Evolutionary conservation across 2,888 invertebrate genomes (phyloP), one percentile per base, ranked within the genome.

Genomic region (Cephus sareptanus): DNA sequence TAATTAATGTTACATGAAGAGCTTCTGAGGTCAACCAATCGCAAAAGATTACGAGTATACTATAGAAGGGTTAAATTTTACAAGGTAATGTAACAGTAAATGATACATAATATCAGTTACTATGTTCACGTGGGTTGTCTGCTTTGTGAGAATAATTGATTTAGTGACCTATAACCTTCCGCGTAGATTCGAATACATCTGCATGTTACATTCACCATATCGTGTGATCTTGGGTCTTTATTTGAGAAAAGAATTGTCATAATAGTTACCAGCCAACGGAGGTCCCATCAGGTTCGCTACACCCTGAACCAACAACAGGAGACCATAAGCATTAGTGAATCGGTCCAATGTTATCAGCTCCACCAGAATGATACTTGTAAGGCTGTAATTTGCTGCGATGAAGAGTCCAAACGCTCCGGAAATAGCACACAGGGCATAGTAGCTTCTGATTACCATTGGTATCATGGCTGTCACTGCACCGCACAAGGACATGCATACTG

Each of bases 311-410:
- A 98, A 93, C 88, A 98, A 93, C 86, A 98, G 92, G 85, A 98
- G 92, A 0, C 98, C 98, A 89, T 98, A 98, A 6, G 98, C 98
- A 89, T 96, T 97, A 74, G 98, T 97, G 90, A 98, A 97, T 87
- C 96, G 94, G 91, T 97, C 97, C 84, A 98, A 91, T n/a, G 97
- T 96, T 83, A 98, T 96, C 83, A 97, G 94, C 89, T 98, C 96
- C 79, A 98, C 97, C 79, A 98, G 93, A 82, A 98, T 97, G 87
- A 98, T 97, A 88, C 97, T 96, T 34, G 98, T 97, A 70, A 98
- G 94, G 3, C 97, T 96, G 92, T 98, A 98, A 92, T 98, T 98
- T 79, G 97, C 98, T 35, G 97, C 97, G 86, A 98, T 97, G 91
- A 96, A 96, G 83, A 97, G 95, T 1, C 98, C 98, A 92, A 97